phyloP scores from a whole-genome alignment of 2,797 vertebrate genomes.

The Schizopygopsis malacanthus region DNA sequence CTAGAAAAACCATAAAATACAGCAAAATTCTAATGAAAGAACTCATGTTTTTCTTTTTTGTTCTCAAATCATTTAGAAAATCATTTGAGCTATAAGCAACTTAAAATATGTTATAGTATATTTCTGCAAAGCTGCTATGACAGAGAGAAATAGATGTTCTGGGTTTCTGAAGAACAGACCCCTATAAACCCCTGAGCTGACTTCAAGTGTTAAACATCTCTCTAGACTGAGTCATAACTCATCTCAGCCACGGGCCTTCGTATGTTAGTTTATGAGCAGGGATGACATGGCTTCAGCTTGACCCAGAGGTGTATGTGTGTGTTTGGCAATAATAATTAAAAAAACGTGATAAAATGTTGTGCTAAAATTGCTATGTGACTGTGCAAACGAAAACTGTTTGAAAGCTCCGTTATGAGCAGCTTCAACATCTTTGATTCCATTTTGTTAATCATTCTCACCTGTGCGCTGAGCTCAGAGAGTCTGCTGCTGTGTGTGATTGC shows the following conservation, averaged over 20 bases:
- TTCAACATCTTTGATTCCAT: constrained; percentile 29
- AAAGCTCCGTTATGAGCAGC: background rate
- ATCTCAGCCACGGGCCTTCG: background rate
- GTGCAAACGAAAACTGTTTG: background rate
- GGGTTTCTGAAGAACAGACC: background rate
- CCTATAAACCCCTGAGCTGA: background rate
- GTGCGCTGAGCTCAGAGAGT: background rate
- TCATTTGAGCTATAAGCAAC: background rate
- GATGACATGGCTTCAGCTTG: background rate
- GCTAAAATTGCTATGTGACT: background rate
- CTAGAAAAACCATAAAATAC: no score
- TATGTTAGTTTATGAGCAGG: background rate
- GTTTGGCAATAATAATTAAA: background rate
- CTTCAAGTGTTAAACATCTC: background rate
- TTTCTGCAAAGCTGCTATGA: background rate
- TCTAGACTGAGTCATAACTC: background rate
- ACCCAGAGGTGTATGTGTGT: background rate
- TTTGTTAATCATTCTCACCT: constrained; percentile 42
- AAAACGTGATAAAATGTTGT: constrained; percentile 1
- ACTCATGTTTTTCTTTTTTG: no score
- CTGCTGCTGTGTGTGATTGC: constrained; percentile 35
- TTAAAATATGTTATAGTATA: background rate
- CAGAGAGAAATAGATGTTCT: background rate
- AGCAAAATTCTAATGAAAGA: no score
- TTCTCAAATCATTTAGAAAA: no score